Evolutionary conservation across 2,797 vertebrate genomes (phyloP).

Genomic region (Diplodus puntazzo): DNA sequence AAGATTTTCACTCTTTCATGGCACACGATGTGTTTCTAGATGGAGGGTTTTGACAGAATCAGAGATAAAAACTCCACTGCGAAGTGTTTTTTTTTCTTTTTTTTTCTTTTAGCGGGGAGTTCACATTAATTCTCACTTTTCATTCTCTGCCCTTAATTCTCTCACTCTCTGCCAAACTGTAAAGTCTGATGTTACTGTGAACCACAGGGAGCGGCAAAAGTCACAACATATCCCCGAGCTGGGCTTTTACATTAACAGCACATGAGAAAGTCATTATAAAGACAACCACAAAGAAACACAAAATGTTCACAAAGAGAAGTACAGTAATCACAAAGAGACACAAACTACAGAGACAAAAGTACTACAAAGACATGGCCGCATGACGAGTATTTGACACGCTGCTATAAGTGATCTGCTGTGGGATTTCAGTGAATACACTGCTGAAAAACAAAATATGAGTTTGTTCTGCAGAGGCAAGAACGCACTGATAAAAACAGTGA

Average conservation of each 20-base stretch:
- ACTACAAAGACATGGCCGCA: too few relatives aligned
- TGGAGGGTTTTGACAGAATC: not conserved
- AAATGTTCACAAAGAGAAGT: not conserved
- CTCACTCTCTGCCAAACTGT: not conserved
- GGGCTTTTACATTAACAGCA: not conserved
- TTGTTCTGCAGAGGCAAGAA: not conserved
- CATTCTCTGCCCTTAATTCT: not conserved
- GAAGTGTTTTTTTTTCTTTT: not conserved
- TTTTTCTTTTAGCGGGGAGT: too few relatives aligned
- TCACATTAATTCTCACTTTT: too few relatives aligned
- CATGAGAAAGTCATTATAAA: not conserved
- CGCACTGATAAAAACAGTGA: not conserved
- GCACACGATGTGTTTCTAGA: not conserved
- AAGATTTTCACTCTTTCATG: not conserved
- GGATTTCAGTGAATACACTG: not conserved
- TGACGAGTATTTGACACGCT: not conserved
- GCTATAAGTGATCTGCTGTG: not conserved
- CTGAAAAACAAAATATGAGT: not conserved
- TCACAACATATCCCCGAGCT: not conserved
- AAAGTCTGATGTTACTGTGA: not conserved
- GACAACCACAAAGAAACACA: not conserved
- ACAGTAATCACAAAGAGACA: not conserved
- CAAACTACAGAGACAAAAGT: not conserved
- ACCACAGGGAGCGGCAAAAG: not conserved
- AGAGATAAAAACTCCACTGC: not conserved